Evolutionary conservation across 2,888 invertebrate species (phyloP).

Genomic region (Oscheius sp.): DNA sequence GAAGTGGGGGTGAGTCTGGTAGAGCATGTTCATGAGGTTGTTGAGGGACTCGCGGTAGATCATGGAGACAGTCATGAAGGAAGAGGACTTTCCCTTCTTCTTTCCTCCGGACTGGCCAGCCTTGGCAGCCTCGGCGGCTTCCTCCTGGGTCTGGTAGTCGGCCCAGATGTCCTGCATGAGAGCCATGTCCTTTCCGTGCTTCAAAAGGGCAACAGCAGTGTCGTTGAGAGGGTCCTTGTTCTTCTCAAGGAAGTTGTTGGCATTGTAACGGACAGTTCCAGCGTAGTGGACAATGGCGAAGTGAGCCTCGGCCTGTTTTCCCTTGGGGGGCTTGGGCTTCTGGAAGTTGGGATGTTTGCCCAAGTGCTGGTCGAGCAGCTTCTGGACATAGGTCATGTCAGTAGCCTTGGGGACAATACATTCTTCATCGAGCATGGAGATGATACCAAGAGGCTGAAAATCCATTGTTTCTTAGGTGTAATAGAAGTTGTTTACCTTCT

Average conservation of each 20-base stretch:
- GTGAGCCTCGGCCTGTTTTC: slow-evolving; percentile 88
- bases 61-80: slow-evolving; percentile 97
- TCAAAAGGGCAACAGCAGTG: slow-evolving; percentile 96
- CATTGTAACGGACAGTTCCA: slow-evolving; percentile 97
- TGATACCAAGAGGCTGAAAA: slow-evolving; percentile 96
- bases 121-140: slow-evolving; percentile 71
- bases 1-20: slow-evolving; percentile 78
- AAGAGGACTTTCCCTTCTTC: slow-evolving; percentile 76
- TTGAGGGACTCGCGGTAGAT: slow-evolving; percentile 91
- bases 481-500: slow-evolving; percentile 79
- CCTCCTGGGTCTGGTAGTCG: slow-evolving; percentile 72
- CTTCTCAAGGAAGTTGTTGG: slow-evolving; percentile 83
- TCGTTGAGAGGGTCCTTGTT: slow-evolving; percentile 90
- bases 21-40: slow-evolving; percentile 83
- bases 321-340: slow-evolving; percentile 83
- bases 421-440: slow-evolving; percentile 99
- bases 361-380: slow-evolving; percentile 97
- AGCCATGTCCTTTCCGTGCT: slow-evolving; percentile 80
- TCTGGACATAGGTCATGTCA: slow-evolving; percentile 97
- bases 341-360: slow-evolving; percentile 92
- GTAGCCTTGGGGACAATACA: slow-evolving; percentile 99
- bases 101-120: slow-evolving; percentile 62
- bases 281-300: slow-evolving; percentile 99
- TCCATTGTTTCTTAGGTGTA: background rate
- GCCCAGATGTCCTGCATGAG: slow-evolving; percentile 80